phyloP scores from a whole-genome alignment of 2,113 vertebrate genomes.

The Pterocles burchelli region DNA sequence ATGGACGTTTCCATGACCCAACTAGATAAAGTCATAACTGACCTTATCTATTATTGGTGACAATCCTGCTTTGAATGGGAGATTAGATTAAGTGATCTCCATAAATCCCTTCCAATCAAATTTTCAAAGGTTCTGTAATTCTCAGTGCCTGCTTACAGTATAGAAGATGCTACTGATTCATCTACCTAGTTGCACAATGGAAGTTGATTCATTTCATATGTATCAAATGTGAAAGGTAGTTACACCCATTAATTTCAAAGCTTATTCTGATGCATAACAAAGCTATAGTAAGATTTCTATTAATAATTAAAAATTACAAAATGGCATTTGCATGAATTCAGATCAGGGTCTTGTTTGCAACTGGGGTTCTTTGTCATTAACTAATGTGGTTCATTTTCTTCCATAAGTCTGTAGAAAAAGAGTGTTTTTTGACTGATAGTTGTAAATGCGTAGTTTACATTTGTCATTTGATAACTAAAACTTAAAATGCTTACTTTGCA shows the following conservation, averaged over 20 bases:
- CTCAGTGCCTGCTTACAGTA: background rate
- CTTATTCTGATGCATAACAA: background rate
- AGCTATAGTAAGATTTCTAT: background rate
- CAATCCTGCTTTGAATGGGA: background rate
- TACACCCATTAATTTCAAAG: background rate
- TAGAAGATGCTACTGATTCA: background rate
- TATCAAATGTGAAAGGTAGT: background rate
- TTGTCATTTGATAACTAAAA: background rate
- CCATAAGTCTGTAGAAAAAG: background rate
- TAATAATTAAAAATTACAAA: background rate
- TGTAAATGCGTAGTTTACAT: background rate
- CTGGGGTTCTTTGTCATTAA: background rate
- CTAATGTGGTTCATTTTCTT: background rate
- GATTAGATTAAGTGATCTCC: background rate
- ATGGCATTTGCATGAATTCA: background rate
- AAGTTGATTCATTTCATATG: background rate
- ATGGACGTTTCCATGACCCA: background rate
- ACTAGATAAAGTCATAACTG: background rate
- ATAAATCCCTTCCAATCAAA: background rate
- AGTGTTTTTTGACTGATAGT: background rate
- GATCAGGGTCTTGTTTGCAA: background rate
- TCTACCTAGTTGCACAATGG: background rate
- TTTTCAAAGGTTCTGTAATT: background rate
- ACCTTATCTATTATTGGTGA: background rate
- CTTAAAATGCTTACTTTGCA: background rate